Evolutionary conservation across 2,797 vertebrate species (phyloP).

Genomic region (Aulostomus chinensis): DNA sequence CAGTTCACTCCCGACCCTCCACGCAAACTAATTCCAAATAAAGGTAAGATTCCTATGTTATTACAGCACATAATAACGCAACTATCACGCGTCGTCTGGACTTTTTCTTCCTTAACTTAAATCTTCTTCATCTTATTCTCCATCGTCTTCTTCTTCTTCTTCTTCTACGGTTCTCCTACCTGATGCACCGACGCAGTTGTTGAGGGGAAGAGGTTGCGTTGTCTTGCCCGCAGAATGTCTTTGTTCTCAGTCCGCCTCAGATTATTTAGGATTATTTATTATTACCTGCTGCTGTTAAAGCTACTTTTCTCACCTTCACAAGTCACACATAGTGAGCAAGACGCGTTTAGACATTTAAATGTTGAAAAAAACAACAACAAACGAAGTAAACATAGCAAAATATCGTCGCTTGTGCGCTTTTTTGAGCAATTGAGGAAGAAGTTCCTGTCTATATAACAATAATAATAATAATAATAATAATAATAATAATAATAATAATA

Average conservation of each 20-base stretch:
- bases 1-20: constrained; percentile 34
- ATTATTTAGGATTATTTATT: neutral
- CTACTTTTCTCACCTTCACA: neutral
- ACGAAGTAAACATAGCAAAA: neutral
- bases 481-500: no score
- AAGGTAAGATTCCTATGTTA: constrained; percentile 63
- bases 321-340: neutral
- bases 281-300: no score
- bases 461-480: neutral
- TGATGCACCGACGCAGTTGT: constrained; percentile 55
- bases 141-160: no score
- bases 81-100: no score
- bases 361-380: neutral
- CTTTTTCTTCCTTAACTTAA: no score
- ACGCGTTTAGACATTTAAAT: neutral
- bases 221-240: constrained; percentile 20
- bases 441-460: neutral
- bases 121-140: no score
- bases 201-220: constrained; percentile 14
- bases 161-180: constrained; percentile 38
- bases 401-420: neutral
- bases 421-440: no score
- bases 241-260: constrained; percentile 31
- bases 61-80: neutral
- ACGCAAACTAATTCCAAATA: constrained; percentile 28